Base-by-base conservation (phyloP, 2,888 invertebrate genomes). In the Gastrophysa polygoni region DNA sequence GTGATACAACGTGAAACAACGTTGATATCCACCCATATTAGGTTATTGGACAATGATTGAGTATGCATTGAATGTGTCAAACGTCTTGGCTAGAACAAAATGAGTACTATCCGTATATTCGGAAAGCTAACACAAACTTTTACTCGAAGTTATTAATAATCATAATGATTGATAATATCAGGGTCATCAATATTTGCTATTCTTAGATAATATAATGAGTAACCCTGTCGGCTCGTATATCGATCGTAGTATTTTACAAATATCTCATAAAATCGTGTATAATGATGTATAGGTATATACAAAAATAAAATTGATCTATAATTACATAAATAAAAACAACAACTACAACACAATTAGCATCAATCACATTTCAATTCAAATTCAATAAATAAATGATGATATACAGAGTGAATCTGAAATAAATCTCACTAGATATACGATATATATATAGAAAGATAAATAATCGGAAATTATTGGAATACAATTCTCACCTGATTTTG, bases 291-390 rank as follows among this genome's bases (percentile, higher is more conserved):
- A 59, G 28, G 18, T 67, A 67, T 64, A 58, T 64, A 64, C 57
- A 64, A 67, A 67, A 63, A 67, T 63, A 63, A 67, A 64, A 64
- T 63, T 59, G 43, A 43, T 63, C 56, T 61, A 63, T 63, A 61
- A 52, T 49, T 62, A 67, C 57, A 66, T 29, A 58, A 59, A 63
- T 59, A 57, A 57, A 61, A 57, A 57, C 55, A 57, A 57, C 55
- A 63, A 61, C 29, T 64, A 64, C 38, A 59, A 57, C 32, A 59
- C 14, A 57, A 60, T 48, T 38, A 59, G 49, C 48, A 51, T 58
- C 58, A 62, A 64, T 64, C 67, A 67, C 64, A 67, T 61, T 62
- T 59, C 51, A 46, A 21, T 61, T 57, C 50, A 8, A 59, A 50
- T 34, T 57, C 32, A 57, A 55, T 58, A 62, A 62, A 62, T 62